Conservation (phyloP, 2,888 invertebrate genomes). For the Timema cristinae region DNA sequence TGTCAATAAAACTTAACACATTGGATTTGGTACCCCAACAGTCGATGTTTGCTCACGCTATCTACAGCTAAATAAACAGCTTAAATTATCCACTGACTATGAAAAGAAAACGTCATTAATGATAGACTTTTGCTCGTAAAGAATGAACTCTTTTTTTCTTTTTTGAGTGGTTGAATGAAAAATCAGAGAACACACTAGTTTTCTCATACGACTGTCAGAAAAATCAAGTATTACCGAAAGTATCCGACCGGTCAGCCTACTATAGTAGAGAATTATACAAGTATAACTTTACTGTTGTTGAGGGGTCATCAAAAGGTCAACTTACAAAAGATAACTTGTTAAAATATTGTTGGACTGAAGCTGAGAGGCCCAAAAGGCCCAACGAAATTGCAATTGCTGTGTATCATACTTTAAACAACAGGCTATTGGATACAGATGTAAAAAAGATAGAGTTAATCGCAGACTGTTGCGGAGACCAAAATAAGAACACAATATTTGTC, state of each 20-base stretch:
- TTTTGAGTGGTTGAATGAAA: slow-evolving; percentile 15
- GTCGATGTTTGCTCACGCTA: neutral
- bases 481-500: slow-evolving; percentile 12
- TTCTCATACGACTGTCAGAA: slow-evolving; percentile 14
- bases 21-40: neutral
- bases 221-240: slow-evolving; percentile 1
- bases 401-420: slow-evolving; percentile 5
- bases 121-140: too few relatives aligned
- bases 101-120: neutral
- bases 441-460: neutral
- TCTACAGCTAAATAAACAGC: neutral
- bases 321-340: slow-evolving; percentile 6
- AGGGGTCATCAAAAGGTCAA: neutral
- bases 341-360: slow-evolving; percentile 14
- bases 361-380: neutral
- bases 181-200: neutral
- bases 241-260: slow-evolving; percentile 14
- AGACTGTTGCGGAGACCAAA: slow-evolving; percentile 15
- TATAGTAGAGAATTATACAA: neutral
- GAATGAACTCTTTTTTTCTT: too few relatives aligned
- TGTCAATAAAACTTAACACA: neutral
- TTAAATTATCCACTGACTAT: neutral
- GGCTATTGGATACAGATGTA: neutral
- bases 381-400: slow-evolving; percentile 20
- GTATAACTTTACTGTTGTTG: slow-evolving; percentile 14